A percentile compares a stretch with the other conserved stretches of the same genome.
Conservation (phyloP, 1,140 invertebrate species). For the Caenorhabditis brenneri region DNA sequence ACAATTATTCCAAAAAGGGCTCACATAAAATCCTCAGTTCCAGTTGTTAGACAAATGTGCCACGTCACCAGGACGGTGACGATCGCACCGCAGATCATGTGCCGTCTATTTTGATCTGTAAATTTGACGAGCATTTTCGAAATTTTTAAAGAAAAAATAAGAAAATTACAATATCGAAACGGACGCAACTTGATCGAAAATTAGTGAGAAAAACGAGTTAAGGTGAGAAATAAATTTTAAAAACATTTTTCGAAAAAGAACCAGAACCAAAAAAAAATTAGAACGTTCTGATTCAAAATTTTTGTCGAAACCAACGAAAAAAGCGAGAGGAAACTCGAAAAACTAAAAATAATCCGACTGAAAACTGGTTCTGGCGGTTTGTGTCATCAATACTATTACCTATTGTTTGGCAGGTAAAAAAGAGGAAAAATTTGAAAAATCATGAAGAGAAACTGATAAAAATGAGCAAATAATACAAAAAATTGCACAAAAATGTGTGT, state of each 20-base stretch:
- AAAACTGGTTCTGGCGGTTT: background rate
- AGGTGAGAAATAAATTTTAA: background rate
- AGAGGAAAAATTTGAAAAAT: background rate
- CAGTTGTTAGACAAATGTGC: background rate
- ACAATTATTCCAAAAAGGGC: background rate
- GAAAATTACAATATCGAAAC: background rate
- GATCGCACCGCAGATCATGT: conserved; percentile 40
- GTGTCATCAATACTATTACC: background rate
- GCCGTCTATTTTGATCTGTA: conserved; percentile 37
- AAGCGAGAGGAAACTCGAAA: background rate
- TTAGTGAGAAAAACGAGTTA: background rate
- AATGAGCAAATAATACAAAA: background rate
- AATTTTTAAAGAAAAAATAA: background rate
- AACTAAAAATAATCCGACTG: background rate
- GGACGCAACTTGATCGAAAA: background rate
- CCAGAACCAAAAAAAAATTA: background rate
- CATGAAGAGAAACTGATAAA: no score
- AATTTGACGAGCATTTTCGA: background rate
- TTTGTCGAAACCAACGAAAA: background rate
- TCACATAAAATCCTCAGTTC: conserved; percentile 16
- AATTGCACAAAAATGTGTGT: background rate
- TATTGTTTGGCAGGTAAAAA: background rate
- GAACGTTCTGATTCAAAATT: background rate
- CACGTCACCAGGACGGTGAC: conserved; percentile 32
- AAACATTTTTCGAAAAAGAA: background rate